Base-by-base conservation (phyloP, 2,113 vertebrate species). In the Theristicus caerulescens region DNA sequence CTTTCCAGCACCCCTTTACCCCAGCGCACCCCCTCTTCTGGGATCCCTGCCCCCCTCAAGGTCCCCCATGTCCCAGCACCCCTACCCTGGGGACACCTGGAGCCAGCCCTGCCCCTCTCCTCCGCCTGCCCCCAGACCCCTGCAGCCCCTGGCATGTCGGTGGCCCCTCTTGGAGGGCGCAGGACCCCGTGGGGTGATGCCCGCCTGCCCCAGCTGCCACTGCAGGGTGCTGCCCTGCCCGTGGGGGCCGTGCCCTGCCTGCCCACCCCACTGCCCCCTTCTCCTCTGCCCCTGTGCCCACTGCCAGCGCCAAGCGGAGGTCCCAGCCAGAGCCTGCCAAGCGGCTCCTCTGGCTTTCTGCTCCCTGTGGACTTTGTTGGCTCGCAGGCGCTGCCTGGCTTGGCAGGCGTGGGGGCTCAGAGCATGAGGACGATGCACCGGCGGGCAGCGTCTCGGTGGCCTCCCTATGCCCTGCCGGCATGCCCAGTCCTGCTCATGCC, bases 311-410 rank as follows among this genome's bases (percentile, higher is more conserved):
- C 80, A 21, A 17, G 49, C 54, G 0, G 90, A 89, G 84, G 51
- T 74, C 70, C n/a, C 94, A 82, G 54, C 44, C 1, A 1, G 70
- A 76, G 78, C 66, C 17, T 92, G 85, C 82, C 91, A 55, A 86
- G 93, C 14, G 0, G 57, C 61, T 90, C 21, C 87, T 78, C 74
- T 32, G 74, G 40, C 79, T 90, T 88, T 92, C 79, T 88, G 94
- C 86, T 83, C 88, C 76, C 86, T 27, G 76, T 2, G 26, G 79
- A n/a, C 76, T 93, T 51, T n/a, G 17, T 38, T 95, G 89, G 91
- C 96, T 86, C 19, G 0, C 10, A 12, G 32, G 27, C 20, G 0
- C 52, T 82, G 84, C 24, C 20, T 32, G 72, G n/a, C 62, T 96
- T 93, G 95, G 95, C 96, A 89, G 16, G 25, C 71, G 0, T 1